A percentile compares a stretch with the other conserved stretches of the same genome.
These are phyloP conservation scores for Drosophila crucigera DNA, from an alignment of 2,888 invertebrate genomes.

Conservation along the genomic window DNA sequence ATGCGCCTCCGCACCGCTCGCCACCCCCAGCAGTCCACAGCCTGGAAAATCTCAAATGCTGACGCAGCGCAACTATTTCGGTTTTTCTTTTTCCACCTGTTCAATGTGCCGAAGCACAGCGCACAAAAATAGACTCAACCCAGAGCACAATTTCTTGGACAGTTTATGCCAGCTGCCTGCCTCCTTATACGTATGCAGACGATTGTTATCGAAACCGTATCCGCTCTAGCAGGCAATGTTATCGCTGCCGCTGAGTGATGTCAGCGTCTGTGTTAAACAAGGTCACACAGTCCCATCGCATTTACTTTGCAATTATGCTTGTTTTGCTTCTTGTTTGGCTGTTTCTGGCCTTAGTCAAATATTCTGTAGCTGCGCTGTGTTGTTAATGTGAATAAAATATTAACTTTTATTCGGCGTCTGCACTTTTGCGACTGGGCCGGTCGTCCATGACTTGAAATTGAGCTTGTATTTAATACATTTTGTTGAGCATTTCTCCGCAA, in stretches of 20 bases:
- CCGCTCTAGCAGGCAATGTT: constrained; percentile 62
- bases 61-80: constrained; percentile 65
- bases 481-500: not conserved
- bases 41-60: constrained; percentile 68
- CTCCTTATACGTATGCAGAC: constrained; percentile 49
- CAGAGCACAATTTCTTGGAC: constrained; percentile 49
- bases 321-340: not conserved
- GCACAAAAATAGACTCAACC: constrained; percentile 55
- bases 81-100: constrained; percentile 57
- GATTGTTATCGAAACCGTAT: constrained; percentile 71
- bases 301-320: not conserved
- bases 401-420: constrained; percentile 42
- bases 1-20: constrained; percentile 1
- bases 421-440: constrained; percentile 24
- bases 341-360: constrained; percentile 19
- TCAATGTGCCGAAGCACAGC: constrained; percentile 26
- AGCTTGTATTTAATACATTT: not conserved
- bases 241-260: constrained; percentile 24
- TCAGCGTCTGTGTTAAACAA: constrained; percentile 15
- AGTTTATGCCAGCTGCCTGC: constrained; percentile 14
- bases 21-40: constrained; percentile 10
- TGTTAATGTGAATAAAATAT: constrained; percentile 43
- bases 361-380: constrained; percentile 14
- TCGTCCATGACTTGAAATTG: constrained; percentile 7
- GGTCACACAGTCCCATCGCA: constrained; percentile 24